Evolutionary conservation across 2,888 invertebrate genomes (phyloP), one percentile per base, ranked within the genome.

Genomic region (Latheticus oryzae): DNA sequence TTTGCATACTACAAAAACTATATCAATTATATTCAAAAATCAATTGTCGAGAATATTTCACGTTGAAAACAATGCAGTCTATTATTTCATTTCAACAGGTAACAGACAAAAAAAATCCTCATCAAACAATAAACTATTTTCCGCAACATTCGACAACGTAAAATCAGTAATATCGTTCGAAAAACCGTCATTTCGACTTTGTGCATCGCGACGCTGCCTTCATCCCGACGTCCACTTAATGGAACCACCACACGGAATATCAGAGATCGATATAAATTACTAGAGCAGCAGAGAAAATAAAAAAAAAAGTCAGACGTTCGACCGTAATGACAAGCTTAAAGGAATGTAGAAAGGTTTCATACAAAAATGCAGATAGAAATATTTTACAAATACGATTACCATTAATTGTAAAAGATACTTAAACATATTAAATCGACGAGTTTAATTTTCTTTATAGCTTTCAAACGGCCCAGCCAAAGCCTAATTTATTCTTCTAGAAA

Each of bases 221-320:
- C 47, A 23, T 47, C 32, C 38, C 51, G 38, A 51, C 38, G 51
- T 51, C 38, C 51, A 38, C 38, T 51, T 51, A 51, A 51, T 51
- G 30, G 51, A 38, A 51, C 26, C 38, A 40, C 38, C 38, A 38
- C 38, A 19, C 38, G 28, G 51, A 51, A 51, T 51, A 51, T 38
- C 38, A 33, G 30, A 26, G 51, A 51, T 51, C 51, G 30, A 51
- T 38, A 51, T 28, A 40, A 51, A 51, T 51, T 51, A 51, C 51
- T 1, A 30, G 17, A 26, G 30, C 17, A 38, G 50, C 19, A 11
- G 37, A 35, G 37, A 48, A 35, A 33, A 45, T 45, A 45, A 45
- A 45, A 42, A 45, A 45, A 30, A 32, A n/a, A n/a, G n/a, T n/a
- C 45, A 32, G 30, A 12, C 19, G 45, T 8, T 28, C 28, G 42